phyloP scores from a whole-genome alignment of 2,888 invertebrate genomes.

The Blastobasis adustella region DNA sequence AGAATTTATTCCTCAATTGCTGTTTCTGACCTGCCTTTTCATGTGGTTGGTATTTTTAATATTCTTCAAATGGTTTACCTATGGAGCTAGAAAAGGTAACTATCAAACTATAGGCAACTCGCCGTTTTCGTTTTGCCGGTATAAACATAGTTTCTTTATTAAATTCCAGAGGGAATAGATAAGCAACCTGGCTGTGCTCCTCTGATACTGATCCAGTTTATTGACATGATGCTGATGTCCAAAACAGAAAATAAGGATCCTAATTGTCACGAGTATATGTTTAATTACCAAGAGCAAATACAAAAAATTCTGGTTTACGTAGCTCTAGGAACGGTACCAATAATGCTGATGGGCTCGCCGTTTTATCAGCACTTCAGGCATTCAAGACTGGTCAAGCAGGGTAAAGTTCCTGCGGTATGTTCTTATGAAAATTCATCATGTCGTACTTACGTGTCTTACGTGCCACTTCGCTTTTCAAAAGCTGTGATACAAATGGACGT shows the following conservation, averaged over 20 bases:
- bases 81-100: constrained; percentile 44
- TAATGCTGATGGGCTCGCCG: constrained; percentile 85
- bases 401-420: no score
- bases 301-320: constrained; percentile 76
- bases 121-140: neutral
- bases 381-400: no score
- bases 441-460: no score
- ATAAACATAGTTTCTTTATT: neutral
- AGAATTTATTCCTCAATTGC: constrained; percentile 91
- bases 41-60: constrained; percentile 91
- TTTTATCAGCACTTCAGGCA: constrained; percentile 40
- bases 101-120: constrained; percentile 1
- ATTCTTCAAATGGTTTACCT: constrained; percentile 89
- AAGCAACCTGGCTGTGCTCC: constrained; percentile 77
- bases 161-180: constrained; percentile 26
- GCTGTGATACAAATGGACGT: no score
- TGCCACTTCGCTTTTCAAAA: no score
- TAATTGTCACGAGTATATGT: constrained; percentile 75
- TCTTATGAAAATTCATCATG: no score
- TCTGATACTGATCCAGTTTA: constrained; percentile 83
- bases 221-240: constrained; percentile 82
- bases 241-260: constrained; percentile 26
- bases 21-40: constrained; percentile 91
- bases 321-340: constrained; percentile 79
- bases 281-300: constrained; percentile 58